Percentiles rank a stretch among this genome's conserved stretches.
phyloP scores from a whole-genome alignment of 1,140 invertebrate genomes.

The Linepithema humile region DNA sequence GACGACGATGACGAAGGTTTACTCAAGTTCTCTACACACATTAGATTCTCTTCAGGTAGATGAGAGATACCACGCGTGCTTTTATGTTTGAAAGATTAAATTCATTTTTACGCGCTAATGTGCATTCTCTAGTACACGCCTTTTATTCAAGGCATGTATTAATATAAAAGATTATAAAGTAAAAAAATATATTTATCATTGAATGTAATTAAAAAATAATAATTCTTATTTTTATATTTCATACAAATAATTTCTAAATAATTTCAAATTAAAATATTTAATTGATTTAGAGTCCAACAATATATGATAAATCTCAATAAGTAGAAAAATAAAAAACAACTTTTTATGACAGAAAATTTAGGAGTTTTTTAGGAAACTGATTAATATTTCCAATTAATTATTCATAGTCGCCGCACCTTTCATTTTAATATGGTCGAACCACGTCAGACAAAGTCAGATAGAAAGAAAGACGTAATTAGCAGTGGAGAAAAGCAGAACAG shows the following conservation, averaged over 20 bases:
- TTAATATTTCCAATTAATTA: no score
- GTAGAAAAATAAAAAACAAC: no score
- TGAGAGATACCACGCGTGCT: neutral
- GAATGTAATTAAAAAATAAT: neutral
- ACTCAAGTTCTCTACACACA: neutral
- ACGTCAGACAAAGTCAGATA: neutral
- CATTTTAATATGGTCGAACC: neutral
- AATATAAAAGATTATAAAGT: neutral
- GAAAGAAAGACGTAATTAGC: neutral
- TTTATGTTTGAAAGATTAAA: constrained; percentile 2
- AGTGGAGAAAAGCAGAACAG: constrained; percentile 25
- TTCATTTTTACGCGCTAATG: neutral
- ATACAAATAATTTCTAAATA: neutral
- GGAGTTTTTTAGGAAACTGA: no score
- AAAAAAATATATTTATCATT: neutral
- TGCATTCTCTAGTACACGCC: neutral
- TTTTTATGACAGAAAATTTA: no score
- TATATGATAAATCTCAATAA: neutral
- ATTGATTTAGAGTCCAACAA: neutral
- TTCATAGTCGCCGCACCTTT: neutral
- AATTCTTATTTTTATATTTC: neutral
- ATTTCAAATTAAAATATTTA: neutral
- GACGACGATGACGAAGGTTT: constrained; percentile 34
- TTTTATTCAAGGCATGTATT: neutral
- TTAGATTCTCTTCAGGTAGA: neutral